A percentile compares a stretch with the other conserved stretches of the same genome.
Evolutionary conservation across 1,140 invertebrate genomes (phyloP).

Genomic region (Anadara kagoshimensis): DNA sequence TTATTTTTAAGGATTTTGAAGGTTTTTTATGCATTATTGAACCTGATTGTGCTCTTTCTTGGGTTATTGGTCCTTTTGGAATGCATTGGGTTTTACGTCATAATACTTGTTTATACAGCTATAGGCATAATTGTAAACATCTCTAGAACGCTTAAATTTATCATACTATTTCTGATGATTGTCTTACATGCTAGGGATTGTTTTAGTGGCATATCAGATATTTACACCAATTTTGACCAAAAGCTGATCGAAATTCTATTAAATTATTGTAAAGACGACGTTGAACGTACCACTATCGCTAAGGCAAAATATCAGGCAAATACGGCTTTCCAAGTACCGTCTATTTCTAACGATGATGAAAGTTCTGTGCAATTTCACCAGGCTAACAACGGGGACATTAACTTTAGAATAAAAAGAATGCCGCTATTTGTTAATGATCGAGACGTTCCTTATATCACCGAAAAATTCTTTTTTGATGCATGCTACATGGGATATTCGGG

Average conservation of each 20-base stretch:
- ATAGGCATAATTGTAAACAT: conserved; percentile 66
- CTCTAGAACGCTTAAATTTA: conserved; percentile 47
- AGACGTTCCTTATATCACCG: conserved; percentile 52
- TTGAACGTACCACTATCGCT: conserved; percentile 37
- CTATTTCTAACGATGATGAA: too few relatives aligned
- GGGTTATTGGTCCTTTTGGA: conserved; percentile 60
- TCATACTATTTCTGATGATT: conserved; percentile 52
- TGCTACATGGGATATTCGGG: conserved; percentile 49
- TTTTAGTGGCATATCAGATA: conserved; percentile 53
- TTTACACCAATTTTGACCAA: conserved; percentile 58
- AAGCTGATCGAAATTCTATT: conserved; percentile 41
- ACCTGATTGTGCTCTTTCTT: conserved; percentile 49
- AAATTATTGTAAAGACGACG: conserved; percentile 40
- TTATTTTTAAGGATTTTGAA: conserved; percentile 16
- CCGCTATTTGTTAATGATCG: conserved; percentile 51
- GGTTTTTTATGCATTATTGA: conserved; percentile 41
- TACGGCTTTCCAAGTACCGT: conserved; percentile 29
- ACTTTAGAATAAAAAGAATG: conserved; percentile 40
- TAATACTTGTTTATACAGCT: conserved; percentile 55
- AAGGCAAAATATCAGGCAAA: conserved; percentile 42
- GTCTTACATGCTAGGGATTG: conserved; percentile 54
- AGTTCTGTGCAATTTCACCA: too few relatives aligned
- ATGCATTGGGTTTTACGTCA: conserved; percentile 56
- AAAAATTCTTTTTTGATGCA: conserved; percentile 52
- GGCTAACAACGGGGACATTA: conserved; percentile 23